These are phyloP conservation scores for Sardina pilchardus DNA, from an alignment of 2,113 vertebrate genomes.

Conservation along the genomic window DNA sequence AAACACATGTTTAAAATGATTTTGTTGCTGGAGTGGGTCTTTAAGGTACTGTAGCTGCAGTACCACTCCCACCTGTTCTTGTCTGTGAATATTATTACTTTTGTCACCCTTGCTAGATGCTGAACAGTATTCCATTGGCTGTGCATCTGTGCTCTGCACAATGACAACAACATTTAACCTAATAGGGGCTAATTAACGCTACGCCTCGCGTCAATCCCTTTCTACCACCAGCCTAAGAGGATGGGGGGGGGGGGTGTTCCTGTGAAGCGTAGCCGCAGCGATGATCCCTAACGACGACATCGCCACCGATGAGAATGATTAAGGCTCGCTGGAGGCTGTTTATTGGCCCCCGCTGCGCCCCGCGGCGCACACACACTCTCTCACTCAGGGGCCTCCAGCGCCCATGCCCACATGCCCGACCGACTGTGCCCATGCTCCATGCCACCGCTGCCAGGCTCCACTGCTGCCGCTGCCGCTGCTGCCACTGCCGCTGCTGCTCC, in stretches of 20 bases:
- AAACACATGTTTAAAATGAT: too few species aligned
- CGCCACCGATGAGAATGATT: neutral
- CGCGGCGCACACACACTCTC: neutral
- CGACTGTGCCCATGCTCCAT: neutral
- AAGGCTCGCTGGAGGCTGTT: neutral
- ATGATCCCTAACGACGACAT: neutral
- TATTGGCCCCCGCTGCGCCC: neutral
- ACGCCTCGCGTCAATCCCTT: too few species aligned
- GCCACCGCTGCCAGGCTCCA: neutral
- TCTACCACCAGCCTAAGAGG: too few species aligned
- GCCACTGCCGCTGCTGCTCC: constrained; percentile 14
- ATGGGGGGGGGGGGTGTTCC: too few species aligned
- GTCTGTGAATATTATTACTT: neutral
- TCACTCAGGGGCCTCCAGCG: neutral
- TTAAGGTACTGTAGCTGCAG: too few species aligned
- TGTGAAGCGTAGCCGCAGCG: too few species aligned
- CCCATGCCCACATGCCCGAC: neutral
- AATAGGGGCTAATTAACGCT: too few species aligned
- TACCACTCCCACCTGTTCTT: neutral
- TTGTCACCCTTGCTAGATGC: neutral
- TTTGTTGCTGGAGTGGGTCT: too few species aligned
- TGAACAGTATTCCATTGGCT: neutral
- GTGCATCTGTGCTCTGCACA: neutral
- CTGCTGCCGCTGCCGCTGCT: neutral
- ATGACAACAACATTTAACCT: too few species aligned